Conservation (phyloP, 2,113 vertebrate species). For the Delphinus delphis region DNA sequence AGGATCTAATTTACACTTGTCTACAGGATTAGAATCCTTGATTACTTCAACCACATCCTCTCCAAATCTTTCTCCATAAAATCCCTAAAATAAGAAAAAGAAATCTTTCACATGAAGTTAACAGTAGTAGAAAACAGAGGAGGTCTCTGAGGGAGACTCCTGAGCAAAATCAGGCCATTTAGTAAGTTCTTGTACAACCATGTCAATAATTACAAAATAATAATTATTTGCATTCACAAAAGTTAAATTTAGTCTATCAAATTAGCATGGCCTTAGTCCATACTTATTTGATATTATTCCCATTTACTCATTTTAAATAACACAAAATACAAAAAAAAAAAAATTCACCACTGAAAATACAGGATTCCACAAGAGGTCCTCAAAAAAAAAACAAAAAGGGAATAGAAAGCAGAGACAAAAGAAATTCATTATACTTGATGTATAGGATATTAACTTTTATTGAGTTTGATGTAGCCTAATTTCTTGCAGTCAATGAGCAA, state of each 20-base stretch:
- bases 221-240: background rate
- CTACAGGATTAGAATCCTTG: slow-evolving; percentile 98
- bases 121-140: background rate
- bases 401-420: slow-evolving; percentile 2
- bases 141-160: background rate
- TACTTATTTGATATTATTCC: slow-evolving; percentile 4
- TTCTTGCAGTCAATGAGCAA: background rate
- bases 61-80: slow-evolving; percentile 97
- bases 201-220: background rate
- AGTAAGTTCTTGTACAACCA: background rate
- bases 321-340: background rate
- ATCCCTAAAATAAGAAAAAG: slow-evolving; percentile 87
- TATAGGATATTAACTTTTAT: background rate
- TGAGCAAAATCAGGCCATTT: background rate
- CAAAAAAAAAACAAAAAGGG: slow-evolving; percentile 8
- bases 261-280: background rate
- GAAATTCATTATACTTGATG: background rate
- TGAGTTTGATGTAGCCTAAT: background rate
- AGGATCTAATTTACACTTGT: slow-evolving; percentile 97
- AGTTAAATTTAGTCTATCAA: background rate
- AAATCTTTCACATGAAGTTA: slow-evolving; percentile 38
- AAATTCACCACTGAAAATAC: background rate
- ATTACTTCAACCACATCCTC: slow-evolving; percentile 98
- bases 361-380: background rate
- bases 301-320: slow-evolving; percentile 19